Percentiles rank a stretch among this genome's conserved stretches.
phyloP scores from a whole-genome alignment of 2,888 invertebrate species.

The Lepidonotus clava region DNA sequence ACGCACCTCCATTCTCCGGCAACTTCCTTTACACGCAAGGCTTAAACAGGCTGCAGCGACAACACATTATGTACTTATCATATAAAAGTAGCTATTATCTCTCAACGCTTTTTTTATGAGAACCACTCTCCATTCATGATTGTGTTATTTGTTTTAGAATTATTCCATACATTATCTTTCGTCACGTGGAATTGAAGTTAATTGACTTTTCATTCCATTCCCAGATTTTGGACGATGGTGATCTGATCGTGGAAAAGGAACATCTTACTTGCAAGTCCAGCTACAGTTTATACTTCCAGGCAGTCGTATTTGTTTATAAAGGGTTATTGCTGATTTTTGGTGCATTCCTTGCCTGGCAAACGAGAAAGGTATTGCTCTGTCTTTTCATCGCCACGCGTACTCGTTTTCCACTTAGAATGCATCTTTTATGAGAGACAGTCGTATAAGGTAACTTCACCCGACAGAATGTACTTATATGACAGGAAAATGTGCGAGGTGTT shows the following conservation, averaged over 20 bases:
- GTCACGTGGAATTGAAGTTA: too few relatives aligned
- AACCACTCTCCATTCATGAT: too few relatives aligned
- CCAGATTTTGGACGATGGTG: neutral
- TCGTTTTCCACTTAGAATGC: neutral
- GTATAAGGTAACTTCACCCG: neutral
- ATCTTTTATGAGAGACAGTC: neutral
- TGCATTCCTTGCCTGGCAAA: constrained; percentile 72
- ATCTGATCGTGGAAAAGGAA: neutral
- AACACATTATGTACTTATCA: too few relatives aligned
- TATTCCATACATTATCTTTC: too few relatives aligned
- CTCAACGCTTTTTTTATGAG: too few relatives aligned
- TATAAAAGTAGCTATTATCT: too few relatives aligned
- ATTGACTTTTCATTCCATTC: too few relatives aligned
- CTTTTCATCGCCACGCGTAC: neutral
- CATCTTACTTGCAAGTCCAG: constrained; percentile 9
- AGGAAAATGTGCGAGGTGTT: neutral
- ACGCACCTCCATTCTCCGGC: too few relatives aligned
- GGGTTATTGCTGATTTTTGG: constrained; percentile 70
- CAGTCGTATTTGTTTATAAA: constrained; percentile 68
- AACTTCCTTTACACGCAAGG: too few relatives aligned
- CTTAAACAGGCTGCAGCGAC: too few relatives aligned
- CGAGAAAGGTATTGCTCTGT: constrained; percentile 63
- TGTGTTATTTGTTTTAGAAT: too few relatives aligned
- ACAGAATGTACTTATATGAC: neutral
- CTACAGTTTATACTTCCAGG: constrained; percentile 66